Evolutionary conservation across 1,140 invertebrate genomes (phyloP), one percentile per base, ranked within the genome.

Genomic region (Camponotus vicinus): DNA sequence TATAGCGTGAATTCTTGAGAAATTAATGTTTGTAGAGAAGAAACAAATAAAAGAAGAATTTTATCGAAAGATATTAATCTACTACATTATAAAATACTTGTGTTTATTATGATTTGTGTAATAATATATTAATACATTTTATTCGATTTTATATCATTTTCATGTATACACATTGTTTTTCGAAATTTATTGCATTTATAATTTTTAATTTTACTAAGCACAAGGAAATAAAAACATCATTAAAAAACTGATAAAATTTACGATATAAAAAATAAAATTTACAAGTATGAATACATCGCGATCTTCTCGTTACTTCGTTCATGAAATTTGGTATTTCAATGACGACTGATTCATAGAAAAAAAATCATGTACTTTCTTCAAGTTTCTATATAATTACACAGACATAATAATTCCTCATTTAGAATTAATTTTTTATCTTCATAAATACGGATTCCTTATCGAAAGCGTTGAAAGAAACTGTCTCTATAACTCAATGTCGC

Each of bases 221-320:
- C n/a, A 21, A 75, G 0, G 37, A 75, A 5, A 37, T 75, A 21
- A 40, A 27, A 40, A 75, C 5, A 0, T 32, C 3, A 75, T 76
- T 61, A 61, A 76, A 27, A 76, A 42, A 18, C 42, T 59, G 8
- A 75, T n/a, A 21, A 75, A 75, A 75, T 59, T 40, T 32, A 18
- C 40, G n/a, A 0, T 59, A 27, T 8, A 9, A 9, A 57, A 73
- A 57, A 9, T 59, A 57, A 55, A 1, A n/a, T 27, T 27, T n/a
- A 34, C 8, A 57, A 57, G 5, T 57, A 57, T 57, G n/a, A 57
- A 40, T 21, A 27, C 27, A 32, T 27, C 1, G 52, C 8, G 34
- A 34, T 75, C 27, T 7, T 21, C n/a, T 15, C 11, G 21, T 45
- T 6, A 75, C 37, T 55, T 75, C 11, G 34, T 40, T n/a, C n/a